These are phyloP conservation scores for Xylota segnis DNA, from an alignment of 2,888 invertebrate species.

Conservation along the genomic window DNA sequence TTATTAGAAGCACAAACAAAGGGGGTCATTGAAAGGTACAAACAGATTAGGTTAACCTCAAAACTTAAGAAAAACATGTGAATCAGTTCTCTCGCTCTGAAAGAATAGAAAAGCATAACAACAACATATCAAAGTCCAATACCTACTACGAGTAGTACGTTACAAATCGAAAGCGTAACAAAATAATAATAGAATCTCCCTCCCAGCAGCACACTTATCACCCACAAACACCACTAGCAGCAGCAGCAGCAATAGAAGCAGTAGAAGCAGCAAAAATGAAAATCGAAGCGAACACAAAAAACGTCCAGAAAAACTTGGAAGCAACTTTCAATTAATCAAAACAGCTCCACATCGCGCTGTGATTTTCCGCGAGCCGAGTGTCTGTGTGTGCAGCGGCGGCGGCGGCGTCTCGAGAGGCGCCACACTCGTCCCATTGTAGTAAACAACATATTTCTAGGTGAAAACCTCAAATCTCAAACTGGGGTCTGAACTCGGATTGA, in stretches of 20 bases:
- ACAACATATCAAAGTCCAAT: constrained; percentile 67
- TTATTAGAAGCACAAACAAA: constrained; percentile 39
- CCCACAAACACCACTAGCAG: constrained; percentile 5
- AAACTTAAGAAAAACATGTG: constrained; percentile 50
- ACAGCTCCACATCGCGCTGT: constrained; percentile 22
- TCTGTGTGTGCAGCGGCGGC: background rate
- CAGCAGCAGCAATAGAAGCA: background rate
- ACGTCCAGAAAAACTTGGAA: constrained; percentile 21
- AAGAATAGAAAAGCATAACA: constrained; percentile 27
- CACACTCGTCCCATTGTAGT: constrained; percentile 13
- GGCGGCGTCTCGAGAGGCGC: constrained; percentile 25
- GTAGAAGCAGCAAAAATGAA: background rate
- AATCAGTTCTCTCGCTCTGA: constrained; percentile 19
- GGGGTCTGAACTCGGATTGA: constrained; percentile 23
- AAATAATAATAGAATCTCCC: constrained; percentile 53
- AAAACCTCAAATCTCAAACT: constrained; percentile 47
- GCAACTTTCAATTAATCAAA: constrained; percentile 31
- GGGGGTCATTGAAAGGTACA: constrained; percentile 72
- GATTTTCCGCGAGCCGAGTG: constrained; percentile 23
- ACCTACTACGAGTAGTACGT: constrained; percentile 30
- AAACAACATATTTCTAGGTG: constrained; percentile 47
- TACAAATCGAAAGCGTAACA: constrained; percentile 51
- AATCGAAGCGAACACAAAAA: background rate
- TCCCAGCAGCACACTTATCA: constrained; percentile 30
- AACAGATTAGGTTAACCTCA: constrained; percentile 68